Evolutionary conservation across 2,888 invertebrate genomes (phyloP), one percentile per base, ranked within the genome.

Genomic region (Coleophora flavipennella): DNA sequence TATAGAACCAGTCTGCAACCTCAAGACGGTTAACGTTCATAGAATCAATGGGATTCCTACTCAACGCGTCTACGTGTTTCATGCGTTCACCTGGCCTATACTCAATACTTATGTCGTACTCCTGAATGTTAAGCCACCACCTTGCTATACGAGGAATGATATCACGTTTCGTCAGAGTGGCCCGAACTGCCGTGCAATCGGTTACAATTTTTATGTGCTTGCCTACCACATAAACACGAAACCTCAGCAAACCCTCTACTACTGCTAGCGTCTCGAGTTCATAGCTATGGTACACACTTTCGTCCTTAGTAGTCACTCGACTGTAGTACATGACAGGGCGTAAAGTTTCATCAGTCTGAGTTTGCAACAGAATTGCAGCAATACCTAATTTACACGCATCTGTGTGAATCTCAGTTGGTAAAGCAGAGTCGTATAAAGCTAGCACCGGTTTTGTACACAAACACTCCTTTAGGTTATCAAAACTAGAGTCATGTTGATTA

Each of bases 191-290:
- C 1, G 55, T 46, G 41, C 65, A 70, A 39, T 67, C 67, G 0
- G 52, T 55, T 1, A 52, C 42, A 1, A 53, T 37, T 33, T 46
- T 48, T 8, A 56, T 36, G 1, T 38, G 46, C 36, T 49, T 50
- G 14, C 54, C 57, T 6, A 48, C 10, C 0, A 57, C 12, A 35
- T 59, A 58, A 0, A 55, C 47, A 0, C 57, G 35, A 38, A 59
- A 57, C 3, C 40, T 37, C 11, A 47, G 44, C 4, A 66, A 39
- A 0, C 59, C 53, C 44, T 55, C 53, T 1, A 55, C 53, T 32
- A 64, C 60, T 0, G 64, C 63, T 1, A 67, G 42, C 0, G 64
- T 62, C 40, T 69, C 49, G 0, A 70, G 45, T 33, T 70, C 65
- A 41, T 67, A 70, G 51, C 45, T 69, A 57, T 55, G 56, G 37